Percentiles rank a stretch among this genome's conserved stretches.
Evolutionary conservation across 2,797 vertebrate species (phyloP).

Genomic region (Sebastiscus tertius): DNA sequence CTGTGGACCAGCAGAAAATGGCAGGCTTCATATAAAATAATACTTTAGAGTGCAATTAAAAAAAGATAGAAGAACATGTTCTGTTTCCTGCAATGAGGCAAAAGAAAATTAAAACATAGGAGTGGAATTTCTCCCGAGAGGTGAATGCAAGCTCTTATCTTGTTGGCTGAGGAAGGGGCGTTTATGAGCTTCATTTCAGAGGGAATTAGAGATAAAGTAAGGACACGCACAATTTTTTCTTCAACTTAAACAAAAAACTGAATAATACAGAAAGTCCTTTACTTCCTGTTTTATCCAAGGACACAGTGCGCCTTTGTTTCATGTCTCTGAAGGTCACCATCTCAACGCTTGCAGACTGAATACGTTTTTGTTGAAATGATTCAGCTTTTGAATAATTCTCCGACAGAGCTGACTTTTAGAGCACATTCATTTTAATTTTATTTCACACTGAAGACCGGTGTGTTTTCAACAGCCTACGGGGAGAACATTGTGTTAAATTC

Average conservation of each 20-base stretch:
- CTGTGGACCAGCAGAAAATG: neutral
- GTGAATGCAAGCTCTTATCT: neutral
- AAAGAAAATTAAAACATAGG: slow-evolving; percentile 15
- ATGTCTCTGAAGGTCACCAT: neutral
- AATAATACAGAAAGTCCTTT: neutral
- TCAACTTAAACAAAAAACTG: neutral
- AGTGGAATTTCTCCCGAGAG: slow-evolving; percentile 24
- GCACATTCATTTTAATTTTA: neutral
- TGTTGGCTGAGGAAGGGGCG: neutral
- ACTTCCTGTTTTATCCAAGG: neutral
- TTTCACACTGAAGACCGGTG: neutral
- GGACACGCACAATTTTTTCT: neutral
- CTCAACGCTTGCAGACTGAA: neutral
- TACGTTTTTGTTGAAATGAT: neutral
- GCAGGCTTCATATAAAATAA: neutral
- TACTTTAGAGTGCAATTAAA: neutral
- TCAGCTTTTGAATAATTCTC: neutral
- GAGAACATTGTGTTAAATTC: neutral
- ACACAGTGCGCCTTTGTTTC: neutral
- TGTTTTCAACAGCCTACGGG: neutral
- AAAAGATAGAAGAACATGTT: slow-evolving; percentile 1
- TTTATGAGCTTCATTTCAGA: neutral
- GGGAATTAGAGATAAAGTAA: neutral
- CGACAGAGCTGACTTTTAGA: neutral
- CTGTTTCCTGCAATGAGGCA: neutral